Evolutionary conservation across 2,113 vertebrate species (phyloP).

Genomic region (Protobothrops mucrosquamatus): DNA sequence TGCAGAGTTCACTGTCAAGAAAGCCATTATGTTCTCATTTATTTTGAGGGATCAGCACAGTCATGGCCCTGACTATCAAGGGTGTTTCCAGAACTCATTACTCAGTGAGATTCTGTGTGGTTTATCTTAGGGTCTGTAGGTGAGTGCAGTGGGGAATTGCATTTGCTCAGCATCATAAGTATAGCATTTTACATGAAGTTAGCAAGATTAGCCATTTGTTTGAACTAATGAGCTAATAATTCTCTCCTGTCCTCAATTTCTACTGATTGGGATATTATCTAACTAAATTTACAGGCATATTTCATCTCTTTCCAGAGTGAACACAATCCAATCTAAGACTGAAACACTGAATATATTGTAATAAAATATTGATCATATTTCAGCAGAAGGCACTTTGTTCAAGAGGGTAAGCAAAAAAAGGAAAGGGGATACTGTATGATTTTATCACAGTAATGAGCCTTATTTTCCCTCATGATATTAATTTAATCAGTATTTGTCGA

Average conservation of each 20-base stretch:
- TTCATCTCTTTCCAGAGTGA: not conserved
- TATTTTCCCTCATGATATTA: not conserved
- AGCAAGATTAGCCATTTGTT: not conserved
- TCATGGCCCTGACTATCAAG: slow-evolving; percentile 46
- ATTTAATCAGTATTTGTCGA: not conserved
- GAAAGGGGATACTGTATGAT: not conserved
- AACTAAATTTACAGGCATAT: not conserved
- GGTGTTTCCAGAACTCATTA: slow-evolving; percentile 49
- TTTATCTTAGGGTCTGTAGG: not conserved
- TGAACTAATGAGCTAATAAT: not conserved
- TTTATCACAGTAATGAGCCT: not conserved
- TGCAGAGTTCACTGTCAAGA: slow-evolving; percentile 38
- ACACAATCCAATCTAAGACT: not conserved
- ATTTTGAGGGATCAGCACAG: slow-evolving; percentile 28
- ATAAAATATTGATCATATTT: not conserved
- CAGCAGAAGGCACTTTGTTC: not conserved
- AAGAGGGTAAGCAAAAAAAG: not conserved
- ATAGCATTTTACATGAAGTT: slow-evolving; percentile 21
- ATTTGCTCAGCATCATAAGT: slow-evolving; percentile 3
- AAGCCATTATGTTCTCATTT: slow-evolving; percentile 46
- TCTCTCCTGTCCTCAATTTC: slow-evolving; percentile 7
- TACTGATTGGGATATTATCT: not conserved
- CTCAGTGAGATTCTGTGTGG: slow-evolving; percentile 20
- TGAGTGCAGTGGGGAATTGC: slow-evolving; percentile 7
- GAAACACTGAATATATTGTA: not conserved